Percentiles rank a stretch among this genome's conserved stretches.
Evolutionary conservation across 2,113 vertebrate genomes (phyloP).

Genomic region (Tiliqua scincoides): DNA sequence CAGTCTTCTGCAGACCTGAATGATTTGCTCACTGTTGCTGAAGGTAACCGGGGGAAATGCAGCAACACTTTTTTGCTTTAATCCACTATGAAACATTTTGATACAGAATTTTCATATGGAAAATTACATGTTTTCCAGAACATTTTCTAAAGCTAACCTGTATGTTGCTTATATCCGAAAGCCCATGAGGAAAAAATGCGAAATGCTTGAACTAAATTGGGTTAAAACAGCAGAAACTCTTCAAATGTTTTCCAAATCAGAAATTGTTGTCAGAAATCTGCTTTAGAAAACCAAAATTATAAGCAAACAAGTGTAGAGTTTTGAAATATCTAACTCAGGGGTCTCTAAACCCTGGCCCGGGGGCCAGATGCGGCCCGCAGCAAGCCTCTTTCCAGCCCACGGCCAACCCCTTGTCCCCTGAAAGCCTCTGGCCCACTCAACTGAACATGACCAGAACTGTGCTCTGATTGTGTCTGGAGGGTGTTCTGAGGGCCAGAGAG

Average conservation of each 20-base stretch:
- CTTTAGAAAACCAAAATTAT: neutral
- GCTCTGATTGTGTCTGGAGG: too few relatives aligned
- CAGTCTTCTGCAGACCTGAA: slow-evolving; percentile 81
- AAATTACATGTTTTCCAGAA: neutral
- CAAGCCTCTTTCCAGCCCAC: too few relatives aligned
- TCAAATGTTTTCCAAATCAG: too few relatives aligned
- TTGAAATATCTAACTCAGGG: neutral
- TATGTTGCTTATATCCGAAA: neutral
- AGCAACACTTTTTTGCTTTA: fast-evolving
- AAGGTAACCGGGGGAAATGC: slow-evolving; percentile 78
- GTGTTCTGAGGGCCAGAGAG: too few relatives aligned
- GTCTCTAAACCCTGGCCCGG: too few relatives aligned
- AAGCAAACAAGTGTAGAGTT: neutral
- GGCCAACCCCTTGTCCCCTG: too few relatives aligned
- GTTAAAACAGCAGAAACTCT: neutral
- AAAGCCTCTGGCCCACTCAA: too few relatives aligned
- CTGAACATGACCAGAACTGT: too few relatives aligned
- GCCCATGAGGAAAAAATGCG: too few relatives aligned
- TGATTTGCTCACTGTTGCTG: slow-evolving; percentile 93
- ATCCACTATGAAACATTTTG: neutral
- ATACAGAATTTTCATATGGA: too few relatives aligned
- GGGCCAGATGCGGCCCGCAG: too few relatives aligned
- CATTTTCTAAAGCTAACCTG: neutral
- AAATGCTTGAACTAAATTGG: neutral
- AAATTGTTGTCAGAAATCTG: neutral